Evolutionary conservation across 2,797 vertebrate genomes (phyloP), one percentile per base, ranked within the genome.

Genomic region (Rhinichthys osculus): DNA sequence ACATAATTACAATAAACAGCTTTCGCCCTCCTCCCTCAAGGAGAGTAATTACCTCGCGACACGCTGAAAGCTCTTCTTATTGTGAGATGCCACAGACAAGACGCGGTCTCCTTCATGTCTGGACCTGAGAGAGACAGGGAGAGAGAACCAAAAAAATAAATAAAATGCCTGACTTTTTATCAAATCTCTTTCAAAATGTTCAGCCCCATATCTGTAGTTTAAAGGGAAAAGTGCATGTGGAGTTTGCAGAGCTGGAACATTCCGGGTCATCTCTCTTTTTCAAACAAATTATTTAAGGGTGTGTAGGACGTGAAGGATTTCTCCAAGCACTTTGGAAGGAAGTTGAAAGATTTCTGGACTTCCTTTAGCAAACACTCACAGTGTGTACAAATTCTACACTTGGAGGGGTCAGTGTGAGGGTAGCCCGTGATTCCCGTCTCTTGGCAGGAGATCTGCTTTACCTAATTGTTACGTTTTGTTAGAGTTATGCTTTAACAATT

Each of bases 41-140:
- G 85, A 73, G 84, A 87, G 87, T 67, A 80, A 80, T 87, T 89
- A 74, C 83, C 83, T 78, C 14, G 13, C 67, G 54, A 52, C 82
- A 81, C 59, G 77, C 57, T 50, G 74, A 80, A 85, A 59, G 84
- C 73, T 52, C 71, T 30, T 79, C 80, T 85, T 74, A 33, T 87
- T 89, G 90, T 83, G 90, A 92, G 83, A 92, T 89, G 93, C 92
- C 90, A 88, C 93, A 94, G 92, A 93, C 80, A 70, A 89, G 90
- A 90, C 91, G 92, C 89, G 86, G 64, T 88, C 91, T 93, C 89
- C 89, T 89, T 92, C 92, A 78, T 89, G 90, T 93, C 92, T 94
- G 92, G 91, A 93, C 93, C 93, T 93, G 92, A 67, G 90, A 82
- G 69, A 82, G 70, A 89, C 81, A 89, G 88, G 84, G 85, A 91